Evolutionary conservation across 2,797 vertebrate species (phyloP).

Genomic region (Leptoclinus maculatus): DNA sequence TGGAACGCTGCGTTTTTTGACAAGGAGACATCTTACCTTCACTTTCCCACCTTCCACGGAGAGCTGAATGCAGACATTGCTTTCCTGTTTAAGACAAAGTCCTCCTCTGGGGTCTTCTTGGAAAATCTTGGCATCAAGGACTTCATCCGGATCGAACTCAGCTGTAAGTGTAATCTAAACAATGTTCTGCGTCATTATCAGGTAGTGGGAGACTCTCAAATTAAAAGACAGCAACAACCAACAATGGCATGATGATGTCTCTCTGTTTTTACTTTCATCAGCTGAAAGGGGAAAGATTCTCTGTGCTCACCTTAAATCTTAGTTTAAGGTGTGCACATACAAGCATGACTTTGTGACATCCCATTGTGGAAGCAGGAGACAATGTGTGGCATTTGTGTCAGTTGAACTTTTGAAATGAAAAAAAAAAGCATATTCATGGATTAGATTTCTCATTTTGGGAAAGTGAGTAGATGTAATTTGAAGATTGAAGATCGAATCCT

Average conservation of each 20-base stretch:
- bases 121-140: slow-evolving; percentile 97
- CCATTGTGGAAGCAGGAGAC: background rate
- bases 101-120: slow-evolving; percentile 94
- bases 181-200: background rate
- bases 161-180: slow-evolving; percentile 85
- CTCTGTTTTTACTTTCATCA: background rate
- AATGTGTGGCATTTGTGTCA: background rate
- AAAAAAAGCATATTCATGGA: background rate
- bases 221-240: background rate
- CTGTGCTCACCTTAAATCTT: background rate
- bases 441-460: background rate
- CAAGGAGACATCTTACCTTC: slow-evolving; percentile 93
- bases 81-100: slow-evolving; percentile 95
- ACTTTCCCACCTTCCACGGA: slow-evolving; percentile 95
- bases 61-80: slow-evolving; percentile 95
- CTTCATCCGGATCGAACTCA: slow-evolving; percentile 94
- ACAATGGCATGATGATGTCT: background rate
- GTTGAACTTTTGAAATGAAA: background rate
- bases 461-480: background rate
- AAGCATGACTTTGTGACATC: background rate
- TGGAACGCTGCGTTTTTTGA: slow-evolving; percentile 97
- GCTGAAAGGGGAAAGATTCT: background rate
- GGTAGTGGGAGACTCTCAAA: background rate
- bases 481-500: background rate
- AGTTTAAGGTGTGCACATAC: background rate